Evolutionary conservation across 2,888 invertebrate genomes (phyloP).

Genomic region (Plutella xylostella): DNA sequence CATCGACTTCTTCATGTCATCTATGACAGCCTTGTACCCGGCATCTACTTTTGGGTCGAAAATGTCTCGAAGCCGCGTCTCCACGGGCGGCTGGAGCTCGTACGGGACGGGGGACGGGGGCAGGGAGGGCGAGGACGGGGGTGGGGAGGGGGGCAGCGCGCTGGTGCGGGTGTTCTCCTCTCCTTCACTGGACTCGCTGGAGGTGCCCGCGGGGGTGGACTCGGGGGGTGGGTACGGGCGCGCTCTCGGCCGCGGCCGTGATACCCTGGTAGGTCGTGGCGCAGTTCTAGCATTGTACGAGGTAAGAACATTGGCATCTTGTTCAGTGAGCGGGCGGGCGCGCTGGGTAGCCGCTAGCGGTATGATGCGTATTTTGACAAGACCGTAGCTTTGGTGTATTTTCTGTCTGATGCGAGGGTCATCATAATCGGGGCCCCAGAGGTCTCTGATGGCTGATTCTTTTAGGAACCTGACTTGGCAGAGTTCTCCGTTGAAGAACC

Average conservation of each 20-base stretch:
- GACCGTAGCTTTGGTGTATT: constrained; percentile 60
- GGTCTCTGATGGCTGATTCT: constrained; percentile 62
- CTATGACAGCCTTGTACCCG: constrained; percentile 66
- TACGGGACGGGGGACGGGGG: constrained; percentile 59
- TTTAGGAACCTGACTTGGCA: constrained; percentile 63
- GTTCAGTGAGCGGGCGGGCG: constrained; percentile 57
- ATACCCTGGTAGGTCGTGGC: constrained; percentile 49
- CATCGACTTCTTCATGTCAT: constrained; percentile 68
- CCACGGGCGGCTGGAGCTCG: constrained; percentile 49
- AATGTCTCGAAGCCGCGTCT: constrained; percentile 55
- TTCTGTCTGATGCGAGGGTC: constrained; percentile 59
- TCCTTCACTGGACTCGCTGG: constrained; percentile 61
- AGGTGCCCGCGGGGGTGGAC: constrained; percentile 37
- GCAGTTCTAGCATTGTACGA: constrained; percentile 65
- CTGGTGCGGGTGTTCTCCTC: constrained; percentile 50
- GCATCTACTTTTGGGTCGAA: constrained; percentile 65
- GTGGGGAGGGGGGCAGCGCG: constrained; percentile 52
- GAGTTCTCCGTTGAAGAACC: constrained; percentile 66
- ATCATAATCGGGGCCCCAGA: constrained; percentile 63
- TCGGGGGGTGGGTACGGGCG: constrained; percentile 51
- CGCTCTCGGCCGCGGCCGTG: constrained; percentile 42
- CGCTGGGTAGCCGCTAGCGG: constrained; percentile 59
- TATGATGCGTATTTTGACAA: constrained; percentile 63
- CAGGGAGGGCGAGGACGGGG: constrained; percentile 55
- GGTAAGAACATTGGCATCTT: constrained; percentile 63